Conservation (phyloP, 1,140 invertebrate genomes). For the Aleiodes sp. region DNA sequence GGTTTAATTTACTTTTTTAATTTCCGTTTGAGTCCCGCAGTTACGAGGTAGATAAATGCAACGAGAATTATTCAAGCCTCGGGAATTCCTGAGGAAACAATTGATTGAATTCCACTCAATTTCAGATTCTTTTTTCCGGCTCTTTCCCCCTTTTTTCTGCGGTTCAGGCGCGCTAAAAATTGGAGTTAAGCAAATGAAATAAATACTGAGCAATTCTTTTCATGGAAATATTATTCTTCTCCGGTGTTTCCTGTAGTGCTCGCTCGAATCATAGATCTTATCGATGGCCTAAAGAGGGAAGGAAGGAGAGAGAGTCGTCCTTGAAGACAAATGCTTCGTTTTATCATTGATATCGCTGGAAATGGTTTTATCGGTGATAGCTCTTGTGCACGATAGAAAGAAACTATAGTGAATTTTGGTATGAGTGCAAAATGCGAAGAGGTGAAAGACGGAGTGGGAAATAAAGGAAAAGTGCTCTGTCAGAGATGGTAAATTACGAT, state of each 20-base stretch:
- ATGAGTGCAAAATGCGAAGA: background rate
- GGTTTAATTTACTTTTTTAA: background rate
- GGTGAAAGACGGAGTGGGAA: background rate
- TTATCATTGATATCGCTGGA: constrained; percentile 43
- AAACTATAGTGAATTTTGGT: background rate
- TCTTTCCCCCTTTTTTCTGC: too few species aligned
- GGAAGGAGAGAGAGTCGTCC: background rate
- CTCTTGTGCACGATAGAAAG: constrained; percentile 28
- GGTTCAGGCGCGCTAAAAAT: too few species aligned
- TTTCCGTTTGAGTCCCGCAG: background rate
- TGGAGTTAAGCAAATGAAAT: too few species aligned
- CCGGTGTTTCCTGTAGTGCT: background rate
- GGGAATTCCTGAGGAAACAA: too few species aligned
- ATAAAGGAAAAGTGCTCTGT: constrained; percentile 37
- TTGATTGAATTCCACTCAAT: too few species aligned
- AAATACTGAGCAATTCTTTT: background rate
- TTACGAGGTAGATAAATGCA: too few species aligned
- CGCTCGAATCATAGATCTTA: constrained; percentile 27
- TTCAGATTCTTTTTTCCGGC: too few species aligned
- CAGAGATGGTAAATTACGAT: constrained; percentile 43
- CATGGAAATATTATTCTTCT: background rate
- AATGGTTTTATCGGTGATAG: constrained; percentile 45
- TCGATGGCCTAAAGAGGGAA: background rate
- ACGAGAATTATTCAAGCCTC: too few species aligned
- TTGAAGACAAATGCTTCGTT: constrained; percentile 38